Evolutionary conservation across 2,113 vertebrate species (phyloP).

Genomic region (Holacanthus passer): DNA sequence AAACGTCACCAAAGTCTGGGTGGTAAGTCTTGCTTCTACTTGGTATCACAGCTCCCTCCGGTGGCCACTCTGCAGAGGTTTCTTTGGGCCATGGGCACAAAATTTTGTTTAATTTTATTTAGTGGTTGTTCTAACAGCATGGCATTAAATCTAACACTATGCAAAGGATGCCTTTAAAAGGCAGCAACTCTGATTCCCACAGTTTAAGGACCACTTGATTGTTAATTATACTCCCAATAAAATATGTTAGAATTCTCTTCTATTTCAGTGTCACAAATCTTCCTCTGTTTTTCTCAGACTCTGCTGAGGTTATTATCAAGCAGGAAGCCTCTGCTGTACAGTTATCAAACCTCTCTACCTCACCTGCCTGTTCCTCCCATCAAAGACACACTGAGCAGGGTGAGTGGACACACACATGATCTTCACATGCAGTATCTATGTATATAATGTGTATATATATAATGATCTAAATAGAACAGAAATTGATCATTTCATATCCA

Average conservation of each 20-base stretch:
- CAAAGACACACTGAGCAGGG: slow-evolving; percentile 87
- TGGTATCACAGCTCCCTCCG: background rate
- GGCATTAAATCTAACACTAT: background rate
- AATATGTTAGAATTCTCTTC: background rate
- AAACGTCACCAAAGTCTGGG: slow-evolving; percentile 90
- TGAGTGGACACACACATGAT: slow-evolving; percentile 62
- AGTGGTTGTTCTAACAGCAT: too few relatives aligned
- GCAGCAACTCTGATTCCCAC: background rate
- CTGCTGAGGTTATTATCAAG: slow-evolving; percentile 88
- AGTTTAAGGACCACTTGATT: background rate
- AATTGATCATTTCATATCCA: background rate
- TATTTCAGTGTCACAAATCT: background rate
- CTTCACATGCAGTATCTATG: background rate
- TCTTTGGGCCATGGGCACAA: background rate
- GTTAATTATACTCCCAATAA: background rate
- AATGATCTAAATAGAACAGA: background rate
- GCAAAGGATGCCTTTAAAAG: background rate
- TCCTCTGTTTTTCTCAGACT: slow-evolving; percentile 71
- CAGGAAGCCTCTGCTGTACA: slow-evolving; percentile 89
- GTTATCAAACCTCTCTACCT: slow-evolving; percentile 90
- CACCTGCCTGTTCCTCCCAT: slow-evolving; percentile 88
- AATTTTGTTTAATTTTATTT: background rate
- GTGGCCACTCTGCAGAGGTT: background rate
- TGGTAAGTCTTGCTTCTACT: slow-evolving; percentile 76
- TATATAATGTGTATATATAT: background rate